Base-by-base conservation (phyloP, 2,113 vertebrate genomes). In the Xyrauchen texanus region DNA sequence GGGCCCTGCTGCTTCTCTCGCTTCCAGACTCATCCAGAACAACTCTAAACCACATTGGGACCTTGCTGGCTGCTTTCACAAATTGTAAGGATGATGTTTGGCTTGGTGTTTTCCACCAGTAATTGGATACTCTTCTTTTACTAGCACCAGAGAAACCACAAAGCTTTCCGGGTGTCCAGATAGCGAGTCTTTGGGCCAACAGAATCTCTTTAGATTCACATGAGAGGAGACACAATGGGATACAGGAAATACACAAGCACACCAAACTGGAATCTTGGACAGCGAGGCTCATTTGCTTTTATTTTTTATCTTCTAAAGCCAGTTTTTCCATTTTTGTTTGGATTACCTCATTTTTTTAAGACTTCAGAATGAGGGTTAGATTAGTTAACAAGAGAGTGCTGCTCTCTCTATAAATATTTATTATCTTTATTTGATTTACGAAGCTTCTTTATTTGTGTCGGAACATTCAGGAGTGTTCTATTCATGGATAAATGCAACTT, bases 31-130 rank as follows among this genome's bases (percentile, higher is more conserved):
- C 95, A 4, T 77, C 68, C 34, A 79, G 69, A 75, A 51, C 90
- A 95, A 95, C 90, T 94, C 94, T 87, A 95, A 34, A 95, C 92
- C 90, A 93, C 89, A 95, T 94, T 8, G 94, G 94, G 89, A 94
- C 94, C 72, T 94, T 94, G n/a, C 94, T 94, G 90, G 93, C 95
- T 0, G 94, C 93, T 88, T 93, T 71, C 68, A 13, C 52, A 44
- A 58, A 71, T 53, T 61, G 70, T 47, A 72, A 72, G 69, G 69
- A 52, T 63, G 71, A 62, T 67, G 66, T 65, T 69, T 9, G 60
- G 61, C 78, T 57, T 82, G 61, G 63, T 78, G 47, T 81, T 78
- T 72, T 61, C 44, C 34, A 13, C 55, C 62, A 72, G 64, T 73
- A 81, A 84, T 78, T 62, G 82, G 82, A 84, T 74, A 81, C 72